Evolutionary conservation across 2,797 vertebrate species (phyloP).

Genomic region (Syndactyla subalaris): DNA sequence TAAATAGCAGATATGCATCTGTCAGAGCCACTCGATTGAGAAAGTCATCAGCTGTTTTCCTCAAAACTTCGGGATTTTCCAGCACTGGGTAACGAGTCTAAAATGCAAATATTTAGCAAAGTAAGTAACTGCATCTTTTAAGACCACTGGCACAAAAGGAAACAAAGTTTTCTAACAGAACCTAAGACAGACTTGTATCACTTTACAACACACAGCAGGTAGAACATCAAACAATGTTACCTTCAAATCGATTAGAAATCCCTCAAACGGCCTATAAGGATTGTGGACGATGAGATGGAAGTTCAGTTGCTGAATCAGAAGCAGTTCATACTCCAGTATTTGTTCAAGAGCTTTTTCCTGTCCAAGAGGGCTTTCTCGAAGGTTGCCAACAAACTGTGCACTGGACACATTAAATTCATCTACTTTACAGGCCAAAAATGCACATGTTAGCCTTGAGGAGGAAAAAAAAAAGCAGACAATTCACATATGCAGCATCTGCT

Average conservation of each 20-base stretch:
- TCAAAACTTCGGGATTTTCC: conserved; percentile 92
- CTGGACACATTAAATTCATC: conserved; percentile 99
- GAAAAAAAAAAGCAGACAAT: not conserved
- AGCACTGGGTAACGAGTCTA: conserved; percentile 90
- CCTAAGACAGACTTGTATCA: not conserved
- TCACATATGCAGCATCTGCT: not conserved
- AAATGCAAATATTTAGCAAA: conserved; percentile 34
- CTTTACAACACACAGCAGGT: fast-evolving
- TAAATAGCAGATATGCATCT: conserved; percentile 90
- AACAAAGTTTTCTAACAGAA: not conserved
- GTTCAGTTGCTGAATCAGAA: conserved; percentile 95
- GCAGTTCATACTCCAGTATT: conserved; percentile 93
- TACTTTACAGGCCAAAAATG: conserved; percentile 95
- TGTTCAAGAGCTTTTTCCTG: conserved; percentile 91
- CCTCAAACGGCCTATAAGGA: conserved; percentile 95
- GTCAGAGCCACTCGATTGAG: conserved; percentile 88
- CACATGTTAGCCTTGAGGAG: conserved; percentile 84
- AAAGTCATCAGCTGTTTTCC: conserved; percentile 94
- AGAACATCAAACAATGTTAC: conserved; percentile 59
- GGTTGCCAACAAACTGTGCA: conserved; percentile 92
- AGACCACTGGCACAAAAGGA: not conserved
- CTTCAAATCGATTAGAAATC: conserved; percentile 95
- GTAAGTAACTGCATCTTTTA: not conserved
- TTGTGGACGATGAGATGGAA: conserved; percentile 97
- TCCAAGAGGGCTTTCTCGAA: conserved; percentile 85